Conservation (phyloP, 1,140 invertebrate genomes). For the Onthophagus taurus region DNA sequence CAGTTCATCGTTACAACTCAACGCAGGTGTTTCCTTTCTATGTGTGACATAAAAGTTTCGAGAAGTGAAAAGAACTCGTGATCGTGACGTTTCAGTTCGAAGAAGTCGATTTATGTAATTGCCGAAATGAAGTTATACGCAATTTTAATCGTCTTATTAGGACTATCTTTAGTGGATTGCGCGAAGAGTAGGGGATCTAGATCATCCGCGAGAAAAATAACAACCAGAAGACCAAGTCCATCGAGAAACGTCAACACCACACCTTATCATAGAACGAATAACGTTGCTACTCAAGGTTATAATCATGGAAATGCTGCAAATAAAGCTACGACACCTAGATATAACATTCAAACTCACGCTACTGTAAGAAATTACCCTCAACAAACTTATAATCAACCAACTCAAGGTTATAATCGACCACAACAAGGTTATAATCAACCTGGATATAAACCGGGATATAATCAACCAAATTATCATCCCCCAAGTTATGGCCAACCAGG, state of each 20-base stretch:
- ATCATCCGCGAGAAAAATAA: conserved; percentile 1
- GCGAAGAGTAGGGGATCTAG: background rate
- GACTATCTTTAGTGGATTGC: background rate
- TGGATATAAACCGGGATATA: background rate
- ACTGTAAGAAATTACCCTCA: background rate
- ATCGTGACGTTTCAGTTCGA: too few species aligned
- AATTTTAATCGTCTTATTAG: background rate
- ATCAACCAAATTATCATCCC: conserved; percentile 4
- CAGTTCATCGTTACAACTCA: too few species aligned
- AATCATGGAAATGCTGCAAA: background rate
- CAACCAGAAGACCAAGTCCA: conserved; percentile 3
- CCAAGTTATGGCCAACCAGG: conserved; percentile 4
- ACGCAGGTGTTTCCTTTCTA: too few species aligned
- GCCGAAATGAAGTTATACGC: too few species aligned
- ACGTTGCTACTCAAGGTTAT: background rate
- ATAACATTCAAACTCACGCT: conserved; percentile 8
- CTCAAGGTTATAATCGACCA: conserved; percentile 7
- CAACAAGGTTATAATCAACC: conserved; percentile 8
- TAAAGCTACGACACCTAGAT: conserved; percentile 1
- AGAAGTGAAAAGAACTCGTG: too few species aligned
- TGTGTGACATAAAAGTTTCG: too few species aligned
- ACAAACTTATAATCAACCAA: conserved; percentile 8
- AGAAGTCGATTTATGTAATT: too few species aligned
- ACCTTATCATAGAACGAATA: background rate
- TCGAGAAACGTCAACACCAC: background rate